These are phyloP conservation scores for Panagrolaimus sp. DNA, from an alignment of 1,140 invertebrate genomes.

Conservation along the genomic window DNA sequence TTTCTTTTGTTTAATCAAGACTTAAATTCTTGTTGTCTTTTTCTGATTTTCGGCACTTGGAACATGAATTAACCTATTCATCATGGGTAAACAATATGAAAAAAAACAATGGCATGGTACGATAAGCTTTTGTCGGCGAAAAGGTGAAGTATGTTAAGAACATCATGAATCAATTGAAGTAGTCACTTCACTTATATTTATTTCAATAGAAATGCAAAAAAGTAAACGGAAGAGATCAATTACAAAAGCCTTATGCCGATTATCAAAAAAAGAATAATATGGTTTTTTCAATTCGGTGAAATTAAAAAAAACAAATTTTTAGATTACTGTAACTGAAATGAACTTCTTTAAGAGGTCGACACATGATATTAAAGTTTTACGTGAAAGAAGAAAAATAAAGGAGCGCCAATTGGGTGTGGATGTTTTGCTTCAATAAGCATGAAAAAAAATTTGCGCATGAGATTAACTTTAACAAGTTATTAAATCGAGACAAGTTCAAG, in stretches of 20 bases:
- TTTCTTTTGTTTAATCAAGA: slow-evolving; percentile 2
- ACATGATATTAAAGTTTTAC: no score
- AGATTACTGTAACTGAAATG: no score
- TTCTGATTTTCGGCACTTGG: slow-evolving; percentile 4
- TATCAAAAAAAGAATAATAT: neutral
- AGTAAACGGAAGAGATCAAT: slow-evolving; percentile 5
- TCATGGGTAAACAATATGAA: neutral
- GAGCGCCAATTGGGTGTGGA: no score
- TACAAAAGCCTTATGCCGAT: neutral
- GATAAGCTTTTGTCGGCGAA: slow-evolving; percentile 4
- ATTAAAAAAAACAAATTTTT: no score
- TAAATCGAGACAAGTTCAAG: no score
- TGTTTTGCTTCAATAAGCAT: no score
- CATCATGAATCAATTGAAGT: slow-evolving; percentile 10
- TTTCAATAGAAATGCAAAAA: neutral
- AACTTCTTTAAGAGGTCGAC: no score
- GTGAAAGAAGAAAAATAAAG: no score
- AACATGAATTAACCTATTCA: slow-evolving; percentile 5
- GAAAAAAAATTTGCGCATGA: no score
- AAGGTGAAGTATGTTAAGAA: neutral
- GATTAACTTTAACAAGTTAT: no score
- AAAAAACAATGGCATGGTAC: neutral
- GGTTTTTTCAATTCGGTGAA: neutral
- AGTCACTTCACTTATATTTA: neutral
- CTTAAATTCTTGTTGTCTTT: neutral